These are phyloP conservation scores for Drosophila ezoana DNA, from an alignment of 2,888 invertebrate species.

Conservation along the genomic window DNA sequence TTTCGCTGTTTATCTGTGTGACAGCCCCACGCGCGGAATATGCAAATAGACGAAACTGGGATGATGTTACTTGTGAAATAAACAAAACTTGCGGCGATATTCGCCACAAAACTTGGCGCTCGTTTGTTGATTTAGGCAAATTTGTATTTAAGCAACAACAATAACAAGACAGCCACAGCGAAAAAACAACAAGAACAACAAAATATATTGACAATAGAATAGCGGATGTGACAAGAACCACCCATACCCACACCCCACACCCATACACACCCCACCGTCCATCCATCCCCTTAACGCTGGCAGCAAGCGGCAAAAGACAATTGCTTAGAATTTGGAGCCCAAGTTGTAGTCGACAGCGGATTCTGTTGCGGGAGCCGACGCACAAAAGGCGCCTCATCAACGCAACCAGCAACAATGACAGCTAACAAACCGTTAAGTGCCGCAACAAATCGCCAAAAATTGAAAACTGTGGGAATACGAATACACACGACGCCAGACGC, in stretches of 20 bases:
- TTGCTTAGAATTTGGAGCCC: constrained; percentile 44
- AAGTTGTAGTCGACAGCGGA: constrained; percentile 15
- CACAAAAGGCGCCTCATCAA: constrained; percentile 77
- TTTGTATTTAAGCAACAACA: constrained; percentile 62
- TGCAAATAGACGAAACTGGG: constrained; percentile 36
- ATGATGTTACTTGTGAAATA: constrained; percentile 63
- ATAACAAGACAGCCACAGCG: constrained; percentile 20
- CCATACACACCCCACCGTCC: too few relatives aligned
- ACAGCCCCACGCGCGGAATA: constrained; percentile 13
- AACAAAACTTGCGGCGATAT: constrained; percentile 59
- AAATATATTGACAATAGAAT: constrained; percentile 40
- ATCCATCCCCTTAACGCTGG: not conserved
- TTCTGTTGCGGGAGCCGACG: constrained; percentile 15
- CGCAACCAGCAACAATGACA: constrained; percentile 71
- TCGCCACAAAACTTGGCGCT: constrained; percentile 51
- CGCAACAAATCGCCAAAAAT: constrained; percentile 80
- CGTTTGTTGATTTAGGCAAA: constrained; percentile 76
- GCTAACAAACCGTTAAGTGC: constrained; percentile 81
- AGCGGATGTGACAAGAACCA: constrained; percentile 36
- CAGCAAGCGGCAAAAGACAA: constrained; percentile 39
- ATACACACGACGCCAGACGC: constrained; percentile 52
- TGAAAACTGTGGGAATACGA: constrained; percentile 79
- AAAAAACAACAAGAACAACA: constrained; percentile 16
- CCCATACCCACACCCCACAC: not conserved
- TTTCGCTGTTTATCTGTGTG: constrained; percentile 5